Percentiles rank a stretch among this genome's conserved stretches.
phyloP scores from a whole-genome alignment of 2,113 vertebrate genomes.

The Neodontobutis hainanensis region DNA sequence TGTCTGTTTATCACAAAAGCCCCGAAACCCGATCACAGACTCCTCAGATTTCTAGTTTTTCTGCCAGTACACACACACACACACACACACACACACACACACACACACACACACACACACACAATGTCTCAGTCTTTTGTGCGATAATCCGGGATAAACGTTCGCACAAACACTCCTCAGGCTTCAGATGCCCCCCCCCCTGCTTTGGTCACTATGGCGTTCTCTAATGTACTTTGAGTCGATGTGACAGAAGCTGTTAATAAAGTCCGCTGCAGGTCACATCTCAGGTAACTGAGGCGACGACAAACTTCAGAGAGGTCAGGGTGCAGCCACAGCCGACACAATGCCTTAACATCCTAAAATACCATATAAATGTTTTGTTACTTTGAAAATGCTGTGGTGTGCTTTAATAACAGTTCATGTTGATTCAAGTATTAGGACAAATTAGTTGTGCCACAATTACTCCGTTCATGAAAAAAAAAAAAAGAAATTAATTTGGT shows the following conservation, averaged over 20 bases:
- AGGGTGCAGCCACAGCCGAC: too few relatives aligned
- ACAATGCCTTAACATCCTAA: too few relatives aligned
- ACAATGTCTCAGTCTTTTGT: conserved; percentile 17
- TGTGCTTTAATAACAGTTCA: not conserved
- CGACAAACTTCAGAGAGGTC: conserved; percentile 2
- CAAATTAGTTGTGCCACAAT: too few relatives aligned
- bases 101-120: not conserved
- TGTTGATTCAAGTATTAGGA: not conserved
- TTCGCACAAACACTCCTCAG: conserved; percentile 10
- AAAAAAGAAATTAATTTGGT: too few relatives aligned
- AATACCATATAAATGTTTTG: too few relatives aligned
- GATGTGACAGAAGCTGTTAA: conserved; percentile 7
- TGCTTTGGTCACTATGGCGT: not conserved
- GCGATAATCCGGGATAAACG: conserved; percentile 17
- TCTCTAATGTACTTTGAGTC: conserved; percentile 1
- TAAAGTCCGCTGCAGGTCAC: conserved; percentile 7
- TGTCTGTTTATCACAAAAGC: conserved; percentile 17
- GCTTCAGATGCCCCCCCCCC: conserved; percentile 7
- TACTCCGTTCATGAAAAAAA: too few relatives aligned
- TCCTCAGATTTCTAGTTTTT: not conserved
- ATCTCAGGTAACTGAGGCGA: conserved; percentile 15
- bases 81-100: not conserved
- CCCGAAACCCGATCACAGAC: conserved; percentile 21
- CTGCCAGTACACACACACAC: not conserved
- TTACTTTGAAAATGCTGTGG: too few relatives aligned